These are phyloP conservation scores for Idaea aversata DNA, from an alignment of 2,888 invertebrate species.

Conservation along the genomic window DNA sequence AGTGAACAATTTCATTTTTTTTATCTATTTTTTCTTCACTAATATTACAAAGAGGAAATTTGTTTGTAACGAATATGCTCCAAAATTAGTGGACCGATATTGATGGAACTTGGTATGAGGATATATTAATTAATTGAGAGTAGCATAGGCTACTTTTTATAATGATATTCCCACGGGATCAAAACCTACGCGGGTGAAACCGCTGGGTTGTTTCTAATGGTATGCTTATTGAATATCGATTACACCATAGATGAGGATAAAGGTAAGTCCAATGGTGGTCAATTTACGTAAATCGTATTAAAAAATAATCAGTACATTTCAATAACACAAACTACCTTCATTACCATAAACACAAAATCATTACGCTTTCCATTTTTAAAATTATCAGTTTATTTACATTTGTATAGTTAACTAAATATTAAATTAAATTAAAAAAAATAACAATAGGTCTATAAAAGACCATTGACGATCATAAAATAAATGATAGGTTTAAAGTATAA, in stretches of 20 bases:
- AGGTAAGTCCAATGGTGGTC: constrained; percentile 54
- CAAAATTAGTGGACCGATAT: too few species aligned
- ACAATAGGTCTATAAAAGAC: constrained; percentile 26
- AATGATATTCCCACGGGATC: too few species aligned
- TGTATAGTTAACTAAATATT: constrained; percentile 34
- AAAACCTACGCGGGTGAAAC: too few species aligned
- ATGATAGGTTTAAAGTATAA: constrained; percentile 27
- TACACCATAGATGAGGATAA: constrained; percentile 71
- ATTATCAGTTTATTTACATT: constrained; percentile 31
- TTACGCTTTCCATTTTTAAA: constrained; percentile 12
- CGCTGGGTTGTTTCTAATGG: neutral
- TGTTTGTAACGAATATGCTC: too few species aligned
- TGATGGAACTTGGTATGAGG: too few species aligned
- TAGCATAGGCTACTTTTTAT: too few species aligned
- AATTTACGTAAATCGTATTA: constrained; percentile 63
- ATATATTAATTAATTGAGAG: too few species aligned
- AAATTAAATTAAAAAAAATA: constrained; percentile 33
- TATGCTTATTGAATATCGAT: constrained; percentile 18
- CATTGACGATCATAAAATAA: neutral
- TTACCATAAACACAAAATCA: constrained; percentile 33
- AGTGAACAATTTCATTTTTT: too few species aligned
- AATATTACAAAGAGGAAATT: too few species aligned
- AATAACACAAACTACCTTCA: constrained; percentile 68
- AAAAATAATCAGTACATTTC: constrained; percentile 78
- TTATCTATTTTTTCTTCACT: too few species aligned